Conservation (phyloP, 2,797 vertebrate species). For the Jordanella pulchra region DNA sequence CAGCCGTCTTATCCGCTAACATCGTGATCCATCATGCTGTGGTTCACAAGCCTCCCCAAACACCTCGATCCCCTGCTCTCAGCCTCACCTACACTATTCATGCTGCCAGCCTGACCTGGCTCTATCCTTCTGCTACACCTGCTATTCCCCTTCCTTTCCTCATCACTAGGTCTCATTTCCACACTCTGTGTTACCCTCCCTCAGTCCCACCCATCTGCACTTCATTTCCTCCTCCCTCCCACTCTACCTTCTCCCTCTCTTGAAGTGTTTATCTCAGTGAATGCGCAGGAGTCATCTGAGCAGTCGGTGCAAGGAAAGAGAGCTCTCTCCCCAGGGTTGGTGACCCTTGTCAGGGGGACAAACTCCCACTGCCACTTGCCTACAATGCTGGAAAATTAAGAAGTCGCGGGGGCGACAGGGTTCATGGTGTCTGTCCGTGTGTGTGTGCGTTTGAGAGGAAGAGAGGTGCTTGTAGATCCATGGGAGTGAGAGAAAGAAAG, state of each 20-base stretch:
- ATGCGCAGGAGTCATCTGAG: constrained; percentile 45
- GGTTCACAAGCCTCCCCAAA: constrained; percentile 47
- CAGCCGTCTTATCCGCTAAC: constrained; percentile 67
- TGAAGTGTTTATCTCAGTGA: constrained; percentile 58
- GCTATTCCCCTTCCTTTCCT: constrained; percentile 40
- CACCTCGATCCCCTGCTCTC: constrained; percentile 22
- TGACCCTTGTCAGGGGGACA: constrained; percentile 72
- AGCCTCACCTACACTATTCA: constrained; percentile 54
- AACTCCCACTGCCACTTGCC: constrained; percentile 70
- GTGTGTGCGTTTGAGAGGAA: constrained; percentile 18
- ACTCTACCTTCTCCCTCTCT: constrained; percentile 27
- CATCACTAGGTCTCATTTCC: constrained; percentile 40
- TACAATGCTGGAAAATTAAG: constrained; percentile 76
- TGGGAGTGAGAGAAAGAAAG: background rate
- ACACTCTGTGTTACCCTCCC: constrained; percentile 21
- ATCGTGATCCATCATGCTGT: constrained; percentile 69
- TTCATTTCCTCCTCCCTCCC: constrained; percentile 36
- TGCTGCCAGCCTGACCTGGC: constrained; percentile 48
- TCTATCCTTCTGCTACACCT: constrained; percentile 39
- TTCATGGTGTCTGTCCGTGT: constrained; percentile 40
- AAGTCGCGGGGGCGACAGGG: constrained; percentile 58
- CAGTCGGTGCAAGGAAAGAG: constrained; percentile 46
- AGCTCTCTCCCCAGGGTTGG: constrained; percentile 51
- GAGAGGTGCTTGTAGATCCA: constrained; percentile 7
- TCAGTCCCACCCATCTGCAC: constrained; percentile 35